Base-by-base conservation (phyloP, 2,888 invertebrate species). In the Eupithecia inturbata region DNA sequence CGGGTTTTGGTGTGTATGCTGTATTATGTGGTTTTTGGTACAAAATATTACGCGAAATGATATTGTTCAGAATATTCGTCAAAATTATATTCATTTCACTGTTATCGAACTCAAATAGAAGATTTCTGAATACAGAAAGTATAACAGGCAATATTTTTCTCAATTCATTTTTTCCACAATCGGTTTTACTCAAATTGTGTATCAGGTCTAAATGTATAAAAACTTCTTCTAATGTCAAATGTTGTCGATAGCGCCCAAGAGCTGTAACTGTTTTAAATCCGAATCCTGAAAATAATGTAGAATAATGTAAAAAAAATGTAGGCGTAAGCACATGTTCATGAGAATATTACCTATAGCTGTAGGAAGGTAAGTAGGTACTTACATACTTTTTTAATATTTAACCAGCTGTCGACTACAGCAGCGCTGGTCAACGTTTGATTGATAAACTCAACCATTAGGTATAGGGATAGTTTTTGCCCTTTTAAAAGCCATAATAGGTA, bases 71-170 rank as follows among this genome's bases (percentile, higher is more conserved):
- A 76, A 92, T 89, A 71, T 87, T 89, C 4, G 90, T 90, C 66
- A 92, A 77, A 57, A 88, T 73, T 76, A 91, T 89, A 79, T 93
- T 93, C 77, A 93, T 88, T 83, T 89, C 88, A 81, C 91, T 92
- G 60, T 89, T 87, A 78, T 93, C 86, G 79, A 88, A 92, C 77
- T 91, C 88, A n/a, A 84, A 73, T 6, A 93, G 82, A 79, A 93
- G 80, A 49, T 82, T 78, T 79, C 87, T 90, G 71, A 92, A 91
- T 74, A 93, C 78, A 28, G 74, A 68, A 19, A 91, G 72, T 53
- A 92, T 67, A n/a, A 77, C 77, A n/a, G 88, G 87, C 22, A 92
- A 81, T 74, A 84, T 76, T 7, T 73, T 53, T 7, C 75, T 82
- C 22, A 93, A 77, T 80, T 91, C 91, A 22, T 69, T 74, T 83